These are phyloP conservation scores for Diplodus sargus DNA, from an alignment of 2,797 vertebrate genomes.

Conservation along the genomic window DNA sequence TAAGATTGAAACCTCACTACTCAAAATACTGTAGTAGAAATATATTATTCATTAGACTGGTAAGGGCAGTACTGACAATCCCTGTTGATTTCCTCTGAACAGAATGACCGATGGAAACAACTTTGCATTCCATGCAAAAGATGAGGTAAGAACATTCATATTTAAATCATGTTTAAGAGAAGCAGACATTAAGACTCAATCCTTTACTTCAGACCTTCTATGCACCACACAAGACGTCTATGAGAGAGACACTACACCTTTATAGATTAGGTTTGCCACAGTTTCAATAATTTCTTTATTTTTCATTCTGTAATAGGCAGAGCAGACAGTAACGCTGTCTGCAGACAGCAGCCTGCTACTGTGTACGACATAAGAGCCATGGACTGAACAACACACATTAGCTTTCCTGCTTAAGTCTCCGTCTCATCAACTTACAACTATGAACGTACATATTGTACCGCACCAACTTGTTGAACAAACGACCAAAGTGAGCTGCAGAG, in stretches of 20 bases:
- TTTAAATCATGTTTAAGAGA: background rate
- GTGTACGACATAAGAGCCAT: background rate
- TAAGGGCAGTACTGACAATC: conserved; percentile 17
- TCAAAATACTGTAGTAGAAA: background rate
- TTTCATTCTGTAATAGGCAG: background rate
- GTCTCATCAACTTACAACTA: background rate
- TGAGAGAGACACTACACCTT: background rate
- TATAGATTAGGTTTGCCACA: background rate
- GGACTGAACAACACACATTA: background rate
- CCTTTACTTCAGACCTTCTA: background rate
- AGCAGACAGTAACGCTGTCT: background rate
- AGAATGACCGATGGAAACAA: conserved; percentile 90
- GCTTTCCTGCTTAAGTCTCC: background rate
- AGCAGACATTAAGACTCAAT: background rate
- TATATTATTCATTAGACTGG: too few species aligned
- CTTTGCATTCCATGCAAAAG: conserved; percentile 95
- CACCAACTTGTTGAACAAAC: background rate
- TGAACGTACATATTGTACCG: background rate
- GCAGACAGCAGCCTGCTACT: background rate
- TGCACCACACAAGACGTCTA: background rate
- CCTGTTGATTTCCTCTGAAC: conserved; percentile 60
- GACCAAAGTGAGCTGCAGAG: background rate
- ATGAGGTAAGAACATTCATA: conserved; percentile 87
- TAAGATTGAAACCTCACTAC: background rate
- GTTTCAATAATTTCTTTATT: background rate